Base-by-base conservation (phyloP, 2,888 invertebrate genomes). In the Drosophila formosana region DNA sequence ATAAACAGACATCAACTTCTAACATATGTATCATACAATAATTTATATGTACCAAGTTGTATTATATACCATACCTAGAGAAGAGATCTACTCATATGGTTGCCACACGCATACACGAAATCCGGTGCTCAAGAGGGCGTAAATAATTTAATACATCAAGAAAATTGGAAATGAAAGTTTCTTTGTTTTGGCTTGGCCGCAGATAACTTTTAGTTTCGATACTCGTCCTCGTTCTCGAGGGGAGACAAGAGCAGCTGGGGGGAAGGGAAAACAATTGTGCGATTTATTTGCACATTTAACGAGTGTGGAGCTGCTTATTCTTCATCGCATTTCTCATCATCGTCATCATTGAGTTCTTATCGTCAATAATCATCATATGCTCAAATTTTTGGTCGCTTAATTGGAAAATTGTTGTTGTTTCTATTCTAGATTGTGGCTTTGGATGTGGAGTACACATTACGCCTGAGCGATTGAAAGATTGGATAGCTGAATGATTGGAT, bases 361-460 rank as follows among this genome's bases (percentile, higher is more conserved):
- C 82, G 82, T 80, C 84, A 78, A 86, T 89, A 88, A 88, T 87
- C 89, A 89, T 90, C 88, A 91, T 89, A 91, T 91, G 91, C 84
- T 88, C 79, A 88, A 89, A 90, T 89, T 91, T 89, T 89, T 85
- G 86, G 86, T 89, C 88, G 85, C 82, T 89, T 91, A 91, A 91
- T 91, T 91, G 90, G 91, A 91, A 91, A 91, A 91, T 91, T 91
- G 90, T 91, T 91, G 89, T 83, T 90, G 55, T 62, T 62, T 46
- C 61, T 23, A 43, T 45, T 23, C 23, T 26, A 37, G 32, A 86
- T 80, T 80, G 81, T 85, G 65, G 78, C 60, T 80, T 81, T 83
- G 64, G 74, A 63, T 64, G 50, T 41, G 61, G 52, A 55, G 68
- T 66, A 66, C 60, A 55, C 76, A 80, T 79, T 82, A 83, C 87